Conservation (phyloP, 2,113 vertebrate genomes). For the Mus musculus region DNA sequence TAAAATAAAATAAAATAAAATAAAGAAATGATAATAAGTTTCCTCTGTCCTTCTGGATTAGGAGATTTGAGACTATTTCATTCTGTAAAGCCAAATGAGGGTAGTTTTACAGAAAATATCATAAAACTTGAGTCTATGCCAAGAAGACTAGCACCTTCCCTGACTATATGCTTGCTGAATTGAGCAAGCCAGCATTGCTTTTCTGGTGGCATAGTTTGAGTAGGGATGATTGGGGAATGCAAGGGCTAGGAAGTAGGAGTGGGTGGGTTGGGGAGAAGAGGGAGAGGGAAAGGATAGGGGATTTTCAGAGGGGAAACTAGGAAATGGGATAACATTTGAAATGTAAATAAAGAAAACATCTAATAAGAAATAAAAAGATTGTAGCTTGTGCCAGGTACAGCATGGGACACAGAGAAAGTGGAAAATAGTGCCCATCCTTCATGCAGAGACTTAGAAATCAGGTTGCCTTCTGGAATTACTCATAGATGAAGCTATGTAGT, state of each 20-base stretch:
- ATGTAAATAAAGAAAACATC: too few relatives aligned
- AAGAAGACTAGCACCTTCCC: background rate
- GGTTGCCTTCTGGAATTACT: background rate
- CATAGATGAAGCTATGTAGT: background rate
- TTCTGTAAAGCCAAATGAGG: background rate
- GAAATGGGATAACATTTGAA: too few relatives aligned
- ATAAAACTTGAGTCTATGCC: background rate
- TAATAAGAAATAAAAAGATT: background rate
- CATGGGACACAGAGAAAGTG: background rate
- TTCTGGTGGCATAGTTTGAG: background rate
- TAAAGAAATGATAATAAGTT: background rate
- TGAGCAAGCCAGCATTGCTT: background rate
- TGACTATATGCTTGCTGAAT: background rate
- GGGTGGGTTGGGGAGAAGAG: too few relatives aligned
- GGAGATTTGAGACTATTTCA: background rate
- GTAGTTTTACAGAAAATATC: background rate
- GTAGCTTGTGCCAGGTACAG: background rate
- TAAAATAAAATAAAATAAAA: too few relatives aligned
- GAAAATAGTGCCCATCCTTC: background rate
- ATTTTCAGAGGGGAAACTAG: too few relatives aligned
- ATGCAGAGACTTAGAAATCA: conserved; percentile 16
- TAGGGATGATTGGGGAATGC: background rate
- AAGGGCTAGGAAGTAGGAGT: too few relatives aligned
- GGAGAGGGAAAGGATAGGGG: too few relatives aligned
- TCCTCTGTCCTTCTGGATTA: background rate